Evolutionary conservation across 2,797 vertebrate genomes (phyloP).

Genomic region (Trachurus trachurus): DNA sequence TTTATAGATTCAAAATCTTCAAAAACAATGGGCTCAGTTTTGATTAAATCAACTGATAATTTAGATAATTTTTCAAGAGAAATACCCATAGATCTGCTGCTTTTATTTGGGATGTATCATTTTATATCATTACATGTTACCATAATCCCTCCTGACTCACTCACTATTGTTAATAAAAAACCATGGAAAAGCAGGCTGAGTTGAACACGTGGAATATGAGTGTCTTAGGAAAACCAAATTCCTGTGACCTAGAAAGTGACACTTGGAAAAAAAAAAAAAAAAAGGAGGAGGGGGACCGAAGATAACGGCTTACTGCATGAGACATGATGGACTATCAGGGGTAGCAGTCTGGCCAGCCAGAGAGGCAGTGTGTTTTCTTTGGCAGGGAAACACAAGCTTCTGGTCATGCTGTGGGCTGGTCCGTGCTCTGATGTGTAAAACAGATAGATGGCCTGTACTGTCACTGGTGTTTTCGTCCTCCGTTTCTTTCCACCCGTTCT

Average conservation of each 20-base stretch:
- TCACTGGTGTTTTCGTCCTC: conserved; percentile 36
- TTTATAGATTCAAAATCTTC: background rate
- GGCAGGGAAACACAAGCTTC: conserved; percentile 63
- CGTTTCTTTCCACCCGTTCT: conserved; percentile 53
- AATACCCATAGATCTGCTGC: background rate
- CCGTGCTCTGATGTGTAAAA: conserved; percentile 70
- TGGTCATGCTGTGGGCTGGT: conserved; percentile 45
- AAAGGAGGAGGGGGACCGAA: conserved; percentile 1
- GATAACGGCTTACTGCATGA: conserved; percentile 48
- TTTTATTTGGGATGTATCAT: conserved; percentile 10
- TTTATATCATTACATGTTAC: conserved; percentile 14
- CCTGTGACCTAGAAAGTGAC: conserved; percentile 40
- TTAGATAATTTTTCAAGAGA: background rate
- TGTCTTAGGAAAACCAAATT: conserved; percentile 45
- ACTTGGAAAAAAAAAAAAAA: background rate
- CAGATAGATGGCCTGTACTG: conserved; percentile 64
- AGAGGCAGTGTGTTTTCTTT: conserved; percentile 67
- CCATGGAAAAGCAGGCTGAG: conserved; percentile 11
- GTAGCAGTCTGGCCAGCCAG: conserved; percentile 47
- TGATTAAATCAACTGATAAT: background rate
- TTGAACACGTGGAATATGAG: conserved; percentile 24
- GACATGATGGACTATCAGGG: conserved; percentile 49
- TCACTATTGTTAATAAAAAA: conserved; percentile 46
- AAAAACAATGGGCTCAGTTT: background rate
- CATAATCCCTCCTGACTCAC: conserved; percentile 27